phyloP scores from a whole-genome alignment of 2,888 invertebrate genomes.

The Itoplectis maculator region DNA sequence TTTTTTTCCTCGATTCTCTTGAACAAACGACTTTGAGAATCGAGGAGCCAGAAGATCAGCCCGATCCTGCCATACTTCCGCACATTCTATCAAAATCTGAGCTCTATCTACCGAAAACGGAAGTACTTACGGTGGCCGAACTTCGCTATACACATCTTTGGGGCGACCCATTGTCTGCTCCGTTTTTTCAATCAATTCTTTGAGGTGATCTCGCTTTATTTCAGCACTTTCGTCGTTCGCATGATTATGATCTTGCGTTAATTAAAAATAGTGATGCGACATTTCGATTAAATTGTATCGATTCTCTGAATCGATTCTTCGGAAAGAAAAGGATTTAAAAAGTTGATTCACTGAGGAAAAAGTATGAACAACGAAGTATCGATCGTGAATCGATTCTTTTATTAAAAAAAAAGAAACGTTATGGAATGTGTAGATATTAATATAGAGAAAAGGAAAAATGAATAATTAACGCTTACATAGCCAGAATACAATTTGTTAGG shows the following conservation, averaged over 20 bases:
- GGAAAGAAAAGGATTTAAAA: neutral
- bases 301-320: conserved; percentile 9
- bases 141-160: neutral
- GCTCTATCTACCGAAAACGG: no score
- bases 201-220: neutral
- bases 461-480: neutral
- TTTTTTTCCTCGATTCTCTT: no score
- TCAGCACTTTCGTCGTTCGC: neutral
- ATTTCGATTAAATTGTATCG: neutral
- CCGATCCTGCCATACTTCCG: no score
- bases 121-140: neutral
- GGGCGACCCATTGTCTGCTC: neutral
- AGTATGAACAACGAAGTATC: neutral
- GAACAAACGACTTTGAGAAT: no score
- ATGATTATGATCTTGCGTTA: neutral
- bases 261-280: neutral
- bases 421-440: neutral
- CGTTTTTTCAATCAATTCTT: neutral
- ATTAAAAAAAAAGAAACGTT: neutral
- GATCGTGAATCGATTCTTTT: neutral
- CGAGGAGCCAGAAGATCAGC: no score
- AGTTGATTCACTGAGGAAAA: neutral
- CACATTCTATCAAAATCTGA: no score
- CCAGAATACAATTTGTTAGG: neutral
- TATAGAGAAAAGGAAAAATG: neutral